Evolutionary conservation across 2,113 vertebrate species (phyloP), one percentile per base, ranked within the genome.

Genomic region (Thamnaconus septentrionalis): DNA sequence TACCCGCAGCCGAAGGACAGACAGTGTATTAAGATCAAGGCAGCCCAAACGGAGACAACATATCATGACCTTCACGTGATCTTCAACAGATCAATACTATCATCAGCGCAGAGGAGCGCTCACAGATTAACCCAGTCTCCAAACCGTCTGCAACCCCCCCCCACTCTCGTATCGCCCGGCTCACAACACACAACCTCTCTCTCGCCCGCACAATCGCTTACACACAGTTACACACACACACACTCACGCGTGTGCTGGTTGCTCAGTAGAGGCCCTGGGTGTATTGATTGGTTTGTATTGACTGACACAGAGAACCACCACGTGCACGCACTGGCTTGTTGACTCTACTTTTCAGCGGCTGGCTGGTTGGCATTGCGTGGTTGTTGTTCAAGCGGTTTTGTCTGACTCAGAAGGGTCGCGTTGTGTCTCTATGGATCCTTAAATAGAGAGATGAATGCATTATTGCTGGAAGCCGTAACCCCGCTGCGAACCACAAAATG

Each of bases 81-180:
- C 87, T 87, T 85, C 81, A 80, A 57, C 78, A 84, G 83, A 90
- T 90, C 87, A 84, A 91, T 91, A 90, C 79, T 82, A 82, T 84
- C 87, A 87, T 88, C 85, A 79, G 60, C 12, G 7, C 80, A 74
- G 85, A 83, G 76, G 65, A 80, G 74, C 65, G n/a, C 78, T 80
- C 69, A 79, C 77, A 85, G 88, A 88, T 89, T 82, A 82, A 89
- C 81, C 73, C 78, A 78, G 81, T 50, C 73, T 58, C 44, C 59
- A 64, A 59, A 77, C 76, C 66, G 70, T 45, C 61, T 59, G 64
- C 52, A 47, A 7, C 47, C 54, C 63, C 44, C 47, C 51, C 18
- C 43, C 18, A 31, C 18, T 31, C 18, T 31, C 18, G 18, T 31
- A 9, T 54, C 31, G 39, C 65, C 58, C 53, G 47, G 41, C 58